phyloP scores from a whole-genome alignment of 2,888 invertebrate genomes.

The Schrankia costaestrigalis region DNA sequence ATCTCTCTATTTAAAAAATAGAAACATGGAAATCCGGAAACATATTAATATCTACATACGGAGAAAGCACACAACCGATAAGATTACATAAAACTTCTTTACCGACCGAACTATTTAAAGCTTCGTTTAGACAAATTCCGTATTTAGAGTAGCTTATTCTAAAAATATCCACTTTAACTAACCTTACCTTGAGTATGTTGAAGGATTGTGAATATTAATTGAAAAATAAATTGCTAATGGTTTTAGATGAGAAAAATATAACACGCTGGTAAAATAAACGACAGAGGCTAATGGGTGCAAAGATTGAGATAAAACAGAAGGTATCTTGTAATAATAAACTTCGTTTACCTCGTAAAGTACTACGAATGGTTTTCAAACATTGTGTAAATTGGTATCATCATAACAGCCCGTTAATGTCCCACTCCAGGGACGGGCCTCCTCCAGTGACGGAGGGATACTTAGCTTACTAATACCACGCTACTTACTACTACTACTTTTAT shows the following conservation, averaged over 20 bases:
- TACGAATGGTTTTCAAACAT: conserved; percentile 39
- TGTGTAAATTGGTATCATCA: conserved; percentile 31
- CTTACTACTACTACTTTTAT: not conserved
- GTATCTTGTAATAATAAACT: conserved; percentile 59
- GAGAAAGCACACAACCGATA: no score
- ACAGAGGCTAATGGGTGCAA: conserved; percentile 75
- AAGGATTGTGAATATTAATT: conserved; percentile 23
- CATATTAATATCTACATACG: no score
- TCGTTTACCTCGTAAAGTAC: conserved; percentile 29
- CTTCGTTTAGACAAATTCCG: no score
- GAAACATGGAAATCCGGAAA: no score
- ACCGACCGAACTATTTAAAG: no score
- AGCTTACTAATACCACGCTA: conserved; percentile 14
- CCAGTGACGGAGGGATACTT: no score
- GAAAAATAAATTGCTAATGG: conserved; percentile 28
- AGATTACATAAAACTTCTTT: no score
- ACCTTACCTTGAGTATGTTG: not conserved
- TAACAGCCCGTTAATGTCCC: no score
- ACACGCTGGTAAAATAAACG: conserved; percentile 55
- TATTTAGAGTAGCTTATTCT: no score
- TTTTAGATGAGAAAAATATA: conserved; percentile 45
- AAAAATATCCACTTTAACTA: no score
- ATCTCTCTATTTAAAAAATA: no score
- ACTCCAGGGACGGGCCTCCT: no score
- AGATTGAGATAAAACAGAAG: conserved; percentile 77